Conservation (phyloP, 64 coral and sea anemone genomes). For the Porites lutea region DNA sequence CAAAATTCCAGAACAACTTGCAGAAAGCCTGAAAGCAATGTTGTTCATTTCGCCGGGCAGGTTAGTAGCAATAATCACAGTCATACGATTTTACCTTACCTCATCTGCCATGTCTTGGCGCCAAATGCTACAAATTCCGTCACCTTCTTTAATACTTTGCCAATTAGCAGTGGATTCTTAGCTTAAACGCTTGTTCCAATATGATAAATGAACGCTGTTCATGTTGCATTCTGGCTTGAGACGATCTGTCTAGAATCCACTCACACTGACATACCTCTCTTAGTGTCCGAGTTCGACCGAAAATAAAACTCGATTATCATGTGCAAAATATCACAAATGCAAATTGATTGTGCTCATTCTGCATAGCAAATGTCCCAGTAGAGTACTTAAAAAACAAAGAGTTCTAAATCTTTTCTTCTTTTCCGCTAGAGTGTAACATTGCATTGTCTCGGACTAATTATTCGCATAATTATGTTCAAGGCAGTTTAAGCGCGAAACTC, state of each 20-base stretch:
- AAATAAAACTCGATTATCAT: not conserved
- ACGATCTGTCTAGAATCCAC: not conserved
- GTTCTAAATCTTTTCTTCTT: not conserved
- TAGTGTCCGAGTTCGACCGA: not conserved
- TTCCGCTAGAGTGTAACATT: not conserved
- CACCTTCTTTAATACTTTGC: not conserved
- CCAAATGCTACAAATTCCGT: slow-evolving; percentile 8
- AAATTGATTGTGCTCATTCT: slow-evolving; percentile 28
- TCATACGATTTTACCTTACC: not conserved
- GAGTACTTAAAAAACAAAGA: not conserved
- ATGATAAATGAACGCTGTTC: not conserved
- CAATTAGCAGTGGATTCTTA: not conserved
- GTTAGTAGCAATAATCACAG: too few relatives aligned
- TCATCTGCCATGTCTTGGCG: slow-evolving; percentile 18
- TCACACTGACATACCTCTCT: too few relatives aligned
- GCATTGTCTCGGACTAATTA: not conserved
- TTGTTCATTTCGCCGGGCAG: too few relatives aligned
- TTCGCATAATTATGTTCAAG: slow-evolving; percentile 8
- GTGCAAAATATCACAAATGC: slow-evolving; percentile 3
- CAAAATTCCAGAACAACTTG: not conserved
- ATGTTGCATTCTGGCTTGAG: not conserved
- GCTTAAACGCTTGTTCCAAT: not conserved
- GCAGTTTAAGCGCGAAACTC: not conserved
- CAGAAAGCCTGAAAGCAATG: not conserved
- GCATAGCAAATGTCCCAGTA: not conserved